phyloP scores from a whole-genome alignment of 2,797 vertebrate species.

The Sebastes nivosus region DNA sequence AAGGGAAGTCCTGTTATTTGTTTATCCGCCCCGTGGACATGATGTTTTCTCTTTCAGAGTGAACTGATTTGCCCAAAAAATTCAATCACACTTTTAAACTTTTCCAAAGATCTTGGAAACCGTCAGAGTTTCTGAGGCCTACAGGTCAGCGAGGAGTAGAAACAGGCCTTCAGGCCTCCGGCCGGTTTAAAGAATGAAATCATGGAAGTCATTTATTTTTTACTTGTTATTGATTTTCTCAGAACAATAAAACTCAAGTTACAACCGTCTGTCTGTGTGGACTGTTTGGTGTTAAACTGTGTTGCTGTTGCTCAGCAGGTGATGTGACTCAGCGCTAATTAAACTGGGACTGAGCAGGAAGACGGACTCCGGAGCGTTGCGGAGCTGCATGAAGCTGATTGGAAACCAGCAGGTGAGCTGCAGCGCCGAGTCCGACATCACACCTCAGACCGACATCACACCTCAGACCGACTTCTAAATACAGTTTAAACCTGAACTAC shows the following conservation, averaged over 20 bases:
- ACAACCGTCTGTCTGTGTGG: constrained; percentile 9
- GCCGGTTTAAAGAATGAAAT: constrained; percentile 19
- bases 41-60: neutral
- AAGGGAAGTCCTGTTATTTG: neutral
- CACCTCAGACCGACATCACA: neutral
- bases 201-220: constrained; percentile 75
- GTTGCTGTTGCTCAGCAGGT: neutral
- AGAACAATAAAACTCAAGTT: constrained; percentile 76
- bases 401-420: constrained; percentile 16
- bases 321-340: neutral
- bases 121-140: constrained; percentile 11
- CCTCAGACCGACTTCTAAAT: neutral
- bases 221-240: constrained; percentile 66
- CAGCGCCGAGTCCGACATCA: neutral
- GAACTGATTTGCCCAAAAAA: neutral
- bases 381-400: constrained; percentile 10
- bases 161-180: neutral
- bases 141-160: neutral
- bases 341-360: neutral
- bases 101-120: neutral
- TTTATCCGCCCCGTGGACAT: neutral
- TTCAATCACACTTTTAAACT: neutral
- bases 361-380: neutral
- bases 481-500: neutral
- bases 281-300: neutral